A percentile compares a stretch with the other conserved stretches of the same genome.
Evolutionary conservation across 2,888 invertebrate species (phyloP).

Genomic region (Nomada goodeniana): DNA sequence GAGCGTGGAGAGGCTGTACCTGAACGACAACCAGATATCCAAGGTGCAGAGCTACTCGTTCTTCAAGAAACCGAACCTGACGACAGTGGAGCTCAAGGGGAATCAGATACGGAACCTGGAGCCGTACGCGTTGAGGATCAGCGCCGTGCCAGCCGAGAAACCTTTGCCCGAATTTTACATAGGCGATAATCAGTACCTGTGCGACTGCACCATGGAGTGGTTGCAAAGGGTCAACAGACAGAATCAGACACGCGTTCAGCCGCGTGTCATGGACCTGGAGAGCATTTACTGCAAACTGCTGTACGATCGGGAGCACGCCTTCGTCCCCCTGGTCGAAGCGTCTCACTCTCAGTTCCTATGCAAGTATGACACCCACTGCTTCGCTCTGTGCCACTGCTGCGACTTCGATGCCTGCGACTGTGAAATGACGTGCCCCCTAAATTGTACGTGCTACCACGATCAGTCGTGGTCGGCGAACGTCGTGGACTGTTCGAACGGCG

Average conservation of each 20-base stretch:
- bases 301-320: constrained; percentile 90
- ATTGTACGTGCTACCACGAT: constrained; percentile 95
- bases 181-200: constrained; percentile 93
- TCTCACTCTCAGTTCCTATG: constrained; percentile 93
- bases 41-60: constrained; percentile 95
- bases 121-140: constrained; percentile 91
- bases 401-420: constrained; percentile 97
- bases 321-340: constrained; percentile 91
- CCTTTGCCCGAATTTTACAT: constrained; percentile 93
- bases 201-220: constrained; percentile 97
- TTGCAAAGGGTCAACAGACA: constrained; percentile 91
- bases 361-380: constrained; percentile 93
- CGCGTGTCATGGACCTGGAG: constrained; percentile 92
- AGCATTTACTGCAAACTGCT: constrained; percentile 93
- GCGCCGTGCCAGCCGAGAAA: constrained; percentile 90
- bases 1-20: constrained; percentile 91
- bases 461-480: constrained; percentile 94
- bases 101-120: constrained; percentile 92
- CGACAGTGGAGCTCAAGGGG: constrained; percentile 92
- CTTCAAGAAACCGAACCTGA: constrained; percentile 93
- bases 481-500: constrained; percentile 91
- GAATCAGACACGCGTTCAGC: constrained; percentile 91
- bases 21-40: constrained; percentile 92
- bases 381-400: constrained; percentile 94
- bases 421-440: constrained; percentile 95